Base-by-base conservation (phyloP, 2,888 invertebrate species). In the Diogma glabrata region DNA sequence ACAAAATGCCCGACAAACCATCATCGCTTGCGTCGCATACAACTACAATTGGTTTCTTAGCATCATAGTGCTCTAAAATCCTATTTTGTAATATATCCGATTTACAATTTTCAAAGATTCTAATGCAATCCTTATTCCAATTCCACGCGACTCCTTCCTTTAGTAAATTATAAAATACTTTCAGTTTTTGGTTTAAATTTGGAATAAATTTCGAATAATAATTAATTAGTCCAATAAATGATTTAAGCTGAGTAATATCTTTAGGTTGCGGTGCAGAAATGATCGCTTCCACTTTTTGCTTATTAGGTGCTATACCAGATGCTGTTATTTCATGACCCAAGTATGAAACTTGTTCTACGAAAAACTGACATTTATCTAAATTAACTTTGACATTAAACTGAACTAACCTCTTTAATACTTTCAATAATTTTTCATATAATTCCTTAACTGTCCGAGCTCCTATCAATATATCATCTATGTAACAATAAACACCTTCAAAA, bases 381-480 rank as follows among this genome's bases (percentile, higher is more conserved):
- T 49, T 38, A 5, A 38, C 20, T 23, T 24, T 23, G 8, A 49
- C 23, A 38, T 49, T 23, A 24, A 23, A 23, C 12, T 49, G 23
- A 4, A 23, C 5, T 16, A 23, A 38, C 7, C 24, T 20, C 9
- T 22, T 7, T n/a, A 38, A 8, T n/a, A 49, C 38, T 24, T 22
- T 17, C 9, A n/a, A n/a, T 10, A 38, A 38, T 38, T 14, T 38
- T 9, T 12, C 24, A 19, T 49, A 10, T 9, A 17, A 22, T 2
- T 23, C 38, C 23, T 38, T 14, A 16, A 23, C 3, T 8, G 12
- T 24, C 3, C 12, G 6, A 40, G 14, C 24, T 24, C 38, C 24
- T n/a, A 49, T 40, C 5, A 49, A 2, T 19, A 49, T 38, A 23
- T 49, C 49, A 24, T 49, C 49, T 14, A 38, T 9, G 19, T 23